Base-by-base conservation (phyloP, 2,888 invertebrate species). In the Macroteleia sp. region DNA sequence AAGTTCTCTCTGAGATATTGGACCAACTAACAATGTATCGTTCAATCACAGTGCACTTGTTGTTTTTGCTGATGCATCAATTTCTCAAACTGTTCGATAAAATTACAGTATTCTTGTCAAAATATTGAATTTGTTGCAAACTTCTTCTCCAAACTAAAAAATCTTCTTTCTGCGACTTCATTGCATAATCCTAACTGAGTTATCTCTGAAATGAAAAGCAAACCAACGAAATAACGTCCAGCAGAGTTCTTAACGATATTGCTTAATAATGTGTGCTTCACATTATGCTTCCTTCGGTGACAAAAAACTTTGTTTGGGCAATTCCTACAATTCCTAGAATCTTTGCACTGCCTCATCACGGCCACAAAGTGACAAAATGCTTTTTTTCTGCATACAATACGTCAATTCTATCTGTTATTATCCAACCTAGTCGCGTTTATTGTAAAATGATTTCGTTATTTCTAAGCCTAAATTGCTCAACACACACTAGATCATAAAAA, bases 21-120 rank as follows among this genome's bases (percentile, higher is more conserved):
- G 83, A 2, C 87, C 88, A 0, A 82, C 79, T 32, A 74, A 36
- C 16, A 85, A 52, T 0, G 64, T 39, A 5, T 85, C 83, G 64
- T 88, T 88, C 1, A 86, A 57, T 1, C 85, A 86, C 3, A 79
- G 28, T 0, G 81, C 82, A 3, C n/a, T n/a, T n/a, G n/a, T n/a
- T n/a, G n/a, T 9, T 25, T 25, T 25, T 25, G 25, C 25, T 5
- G 25, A 25, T 6, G 25, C 25, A 6, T 25, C 10, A 42, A n/a
- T 19, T 62, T 30, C 17, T 70, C 22, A 30, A 79, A 82, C 9
- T 82, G 80, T 3, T 64, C 16, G 42, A 70, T 30, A 20, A 57
- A 59, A 1, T 52, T 5, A 32, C 17, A 34, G 17, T 54, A 62
- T 1, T 28, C 30, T 22, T 3, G 9, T 14, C 48, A 36, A 19